Evolutionary conservation across 1,140 invertebrate genomes (phyloP).

Genomic region (Papilio dardanus): DNA sequence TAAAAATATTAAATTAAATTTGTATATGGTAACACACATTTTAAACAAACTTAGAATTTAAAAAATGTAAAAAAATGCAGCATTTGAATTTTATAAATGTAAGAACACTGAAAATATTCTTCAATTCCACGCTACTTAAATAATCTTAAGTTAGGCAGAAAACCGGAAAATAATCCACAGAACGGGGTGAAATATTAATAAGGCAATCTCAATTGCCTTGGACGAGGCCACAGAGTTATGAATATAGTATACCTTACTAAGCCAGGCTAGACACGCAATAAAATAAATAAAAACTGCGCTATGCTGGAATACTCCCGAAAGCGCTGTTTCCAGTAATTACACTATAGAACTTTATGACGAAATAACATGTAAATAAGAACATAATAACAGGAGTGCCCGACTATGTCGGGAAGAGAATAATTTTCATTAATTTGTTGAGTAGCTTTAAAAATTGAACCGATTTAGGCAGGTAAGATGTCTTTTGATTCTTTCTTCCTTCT

Average conservation of each 20-base stretch:
- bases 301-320: neutral
- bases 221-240: constrained; percentile 30
- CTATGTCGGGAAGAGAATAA: too few relatives aligned
- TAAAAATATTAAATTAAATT: too few relatives aligned
- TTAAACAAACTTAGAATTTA: too few relatives aligned
- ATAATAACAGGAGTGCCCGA: too few relatives aligned
- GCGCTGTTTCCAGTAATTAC: neutral
- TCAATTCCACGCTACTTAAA: neutral
- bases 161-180: constrained; percentile 23
- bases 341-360: neutral
- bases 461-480: too few relatives aligned
- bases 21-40: too few relatives aligned
- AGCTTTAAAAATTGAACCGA: too few relatives aligned
- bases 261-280: constrained; percentile 5
- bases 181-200: constrained; percentile 24
- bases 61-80: too few relatives aligned
- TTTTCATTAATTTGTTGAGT: too few relatives aligned
- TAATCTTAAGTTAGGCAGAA: constrained; percentile 3
- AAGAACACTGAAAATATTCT: neutral
- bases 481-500: too few relatives aligned
- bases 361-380: neutral
- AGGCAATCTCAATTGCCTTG: constrained; percentile 34
- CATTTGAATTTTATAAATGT: neutral
- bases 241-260: constrained; percentile 20
- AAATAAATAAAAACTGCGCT: constrained; percentile 23